Conservation (phyloP, 2,113 vertebrate genomes). For the Psittacara wagleri region DNA sequence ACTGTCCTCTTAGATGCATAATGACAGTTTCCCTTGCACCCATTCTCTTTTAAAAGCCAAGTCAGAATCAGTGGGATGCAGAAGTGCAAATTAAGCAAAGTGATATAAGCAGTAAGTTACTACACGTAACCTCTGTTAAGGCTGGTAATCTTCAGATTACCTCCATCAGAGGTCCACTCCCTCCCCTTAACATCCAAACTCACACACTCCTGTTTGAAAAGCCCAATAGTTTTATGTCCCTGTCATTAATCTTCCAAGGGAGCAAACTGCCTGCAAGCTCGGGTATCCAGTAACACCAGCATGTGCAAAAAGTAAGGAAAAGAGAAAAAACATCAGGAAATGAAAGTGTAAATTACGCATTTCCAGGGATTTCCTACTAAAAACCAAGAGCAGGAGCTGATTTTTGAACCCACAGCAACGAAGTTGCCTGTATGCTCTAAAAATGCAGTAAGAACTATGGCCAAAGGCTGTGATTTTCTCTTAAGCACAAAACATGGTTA, state of each 20-base stretch:
- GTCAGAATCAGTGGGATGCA: neutral
- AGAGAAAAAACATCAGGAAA: neutral
- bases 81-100: neutral
- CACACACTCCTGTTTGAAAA: neutral
- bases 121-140: neutral
- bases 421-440: neutral
- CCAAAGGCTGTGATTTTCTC: constrained; percentile 5
- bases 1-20: neutral
- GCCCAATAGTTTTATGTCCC: neutral
- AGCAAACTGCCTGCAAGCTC: neutral
- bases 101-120: neutral
- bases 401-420: neutral
- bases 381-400: neutral
- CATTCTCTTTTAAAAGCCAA: neutral
- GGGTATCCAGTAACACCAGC: neutral
- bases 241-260: neutral
- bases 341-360: neutral
- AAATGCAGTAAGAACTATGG: neutral
- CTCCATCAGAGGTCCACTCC: neutral
- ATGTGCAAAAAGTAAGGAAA: neutral
- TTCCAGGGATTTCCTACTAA: neutral
- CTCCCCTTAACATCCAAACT: neutral
- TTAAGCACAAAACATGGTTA: neutral
- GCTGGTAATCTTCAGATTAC: neutral
- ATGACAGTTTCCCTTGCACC: neutral